These are phyloP conservation scores for Gryllus longicercus DNA, from an alignment of 2,888 invertebrate species.

Conservation along the genomic window DNA sequence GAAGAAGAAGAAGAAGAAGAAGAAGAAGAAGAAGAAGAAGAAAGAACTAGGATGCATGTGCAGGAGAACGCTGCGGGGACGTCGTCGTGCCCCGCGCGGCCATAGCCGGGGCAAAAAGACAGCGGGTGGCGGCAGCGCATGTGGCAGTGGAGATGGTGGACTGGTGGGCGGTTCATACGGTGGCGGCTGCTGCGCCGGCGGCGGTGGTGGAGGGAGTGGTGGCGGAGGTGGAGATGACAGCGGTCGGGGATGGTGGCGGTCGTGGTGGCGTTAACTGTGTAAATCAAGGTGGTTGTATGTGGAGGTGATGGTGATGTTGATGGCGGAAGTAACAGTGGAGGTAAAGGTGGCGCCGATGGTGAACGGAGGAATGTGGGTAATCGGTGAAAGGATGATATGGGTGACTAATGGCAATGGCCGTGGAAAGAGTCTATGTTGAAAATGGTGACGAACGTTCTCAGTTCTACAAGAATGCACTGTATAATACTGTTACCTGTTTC, in stretches of 20 bases:
- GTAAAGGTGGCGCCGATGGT: too few relatives aligned
- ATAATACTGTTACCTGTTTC: too few relatives aligned
- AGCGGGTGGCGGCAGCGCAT: neutral
- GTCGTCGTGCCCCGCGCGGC: neutral
- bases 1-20: too few relatives aligned
- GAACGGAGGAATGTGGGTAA: too few relatives aligned
- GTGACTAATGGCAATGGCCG: too few relatives aligned
- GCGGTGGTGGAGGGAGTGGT: conserved; percentile 34
- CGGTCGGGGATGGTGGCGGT: neutral
- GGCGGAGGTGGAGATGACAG: neutral
- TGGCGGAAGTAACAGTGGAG: too few relatives aligned
- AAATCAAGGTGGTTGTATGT: too few relatives aligned
- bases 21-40: neutral
- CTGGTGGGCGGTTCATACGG: conserved; percentile 36
- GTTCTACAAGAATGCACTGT: too few relatives aligned
- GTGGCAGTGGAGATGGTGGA: conserved; percentile 32
- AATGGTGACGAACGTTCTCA: too few relatives aligned
- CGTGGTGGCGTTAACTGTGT: neutral
- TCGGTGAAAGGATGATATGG: too few relatives aligned
- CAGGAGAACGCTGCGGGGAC: neutral
- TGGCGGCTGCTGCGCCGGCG: conserved; percentile 28
- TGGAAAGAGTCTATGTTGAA: too few relatives aligned
- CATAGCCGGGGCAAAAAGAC: neutral
- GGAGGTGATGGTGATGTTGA: too few relatives aligned
- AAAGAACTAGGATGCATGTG: neutral